phyloP scores from a whole-genome alignment of 2,113 vertebrate genomes.

The Morone saxatilis region DNA sequence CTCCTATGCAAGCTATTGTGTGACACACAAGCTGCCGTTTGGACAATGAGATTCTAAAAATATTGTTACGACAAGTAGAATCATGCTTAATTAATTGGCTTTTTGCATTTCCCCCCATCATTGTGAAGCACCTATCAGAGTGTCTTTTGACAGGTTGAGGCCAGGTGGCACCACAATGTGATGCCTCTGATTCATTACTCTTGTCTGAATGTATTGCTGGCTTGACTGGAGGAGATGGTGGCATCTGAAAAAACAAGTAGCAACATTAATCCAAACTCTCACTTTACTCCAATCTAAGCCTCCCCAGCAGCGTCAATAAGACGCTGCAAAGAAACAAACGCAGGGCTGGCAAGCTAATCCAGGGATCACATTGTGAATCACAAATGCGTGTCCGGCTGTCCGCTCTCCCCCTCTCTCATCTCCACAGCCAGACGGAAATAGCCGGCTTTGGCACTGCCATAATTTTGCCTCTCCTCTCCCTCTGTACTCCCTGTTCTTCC shows the following conservation, averaged over 20 bases:
- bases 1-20: background rate
- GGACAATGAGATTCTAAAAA: background rate
- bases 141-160: background rate
- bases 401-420: conserved; percentile 36
- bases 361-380: conserved; percentile 64
- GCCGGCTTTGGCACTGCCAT: conserved; percentile 48
- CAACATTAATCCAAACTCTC: conserved; percentile 42
- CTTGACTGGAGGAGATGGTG: conserved; percentile 4
- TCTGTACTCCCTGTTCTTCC: conserved; percentile 45
- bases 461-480: conserved; percentile 42
- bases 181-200: background rate
- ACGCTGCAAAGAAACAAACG: conserved; percentile 51
- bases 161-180: conserved; percentile 21
- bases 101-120: background rate
- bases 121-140: conserved; percentile 5
- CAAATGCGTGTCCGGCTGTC: conserved; percentile 63
- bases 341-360: conserved; percentile 58
- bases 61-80: background rate
- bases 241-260: conserved; percentile 22
- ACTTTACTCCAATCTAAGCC: conserved; percentile 40
- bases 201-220: background rate
- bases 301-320: conserved; percentile 48
- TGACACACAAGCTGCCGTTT: background rate
- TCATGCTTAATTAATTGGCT: background rate
- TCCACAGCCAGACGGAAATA: conserved; percentile 62